Base-by-base conservation (phyloP, 2,888 invertebrate species). In the Diaprepes abbreviatus region DNA sequence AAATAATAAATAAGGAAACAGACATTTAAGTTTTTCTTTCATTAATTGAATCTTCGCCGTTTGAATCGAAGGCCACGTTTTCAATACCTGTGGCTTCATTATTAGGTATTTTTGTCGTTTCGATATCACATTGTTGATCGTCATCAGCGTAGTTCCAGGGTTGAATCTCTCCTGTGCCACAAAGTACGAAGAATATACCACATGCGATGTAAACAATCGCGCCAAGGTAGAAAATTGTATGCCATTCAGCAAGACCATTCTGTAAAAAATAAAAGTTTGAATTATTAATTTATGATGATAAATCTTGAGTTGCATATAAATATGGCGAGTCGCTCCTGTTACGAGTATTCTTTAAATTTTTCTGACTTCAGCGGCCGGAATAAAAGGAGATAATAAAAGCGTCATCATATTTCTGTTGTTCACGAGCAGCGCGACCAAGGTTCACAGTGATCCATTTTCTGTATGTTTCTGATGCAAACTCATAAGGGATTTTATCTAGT, bases 171-270 rank as follows among this genome's bases (percentile, higher is more conserved):
- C 89, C 91, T 0, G 90, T 90, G 4, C 93, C 93, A 71, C 93
- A 90, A 1, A 91, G 64, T 78, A 89, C 89, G 82, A 91, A 93
- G 66, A 92, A 84, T 2, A 91, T 52, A 0, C 92, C 92, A 0
- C 91, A 88, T 1, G 89, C 86, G 12, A 90, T 89, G 78, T 93
- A 93, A 0, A 91, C 87, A 0, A 86, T 85, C 0, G 92, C 90
- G 0, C 93, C 93, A 28, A 92, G 90, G 76, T 90, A 86, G 79
- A 93, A 93, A 57, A 93, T 89, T 24, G 88, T 87, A 55, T 91
- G 88, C 93, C 93, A 93, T 81, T 93, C 89, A 17, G 88, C 85
- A 60, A 93, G 86, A n/a, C 92, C 91, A 74, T 92, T 93, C 92
- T 93, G 80, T n/a, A 85, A 85, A 70, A 59, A 66, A 66, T 70